Evolutionary conservation across 1,140 invertebrate species (phyloP).

Genomic region (Hycleus cichorii): DNA sequence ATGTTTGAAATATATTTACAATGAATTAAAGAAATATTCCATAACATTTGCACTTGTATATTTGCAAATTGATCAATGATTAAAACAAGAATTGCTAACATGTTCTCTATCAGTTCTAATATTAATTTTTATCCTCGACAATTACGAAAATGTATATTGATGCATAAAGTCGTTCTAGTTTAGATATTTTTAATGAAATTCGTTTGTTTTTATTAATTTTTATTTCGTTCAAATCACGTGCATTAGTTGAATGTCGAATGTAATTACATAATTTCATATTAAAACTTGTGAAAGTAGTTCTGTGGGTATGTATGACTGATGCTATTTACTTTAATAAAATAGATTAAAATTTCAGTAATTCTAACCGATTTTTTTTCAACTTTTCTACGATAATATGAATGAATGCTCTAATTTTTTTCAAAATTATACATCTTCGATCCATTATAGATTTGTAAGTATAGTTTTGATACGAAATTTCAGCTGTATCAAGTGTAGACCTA

Average conservation of each 20-base stretch:
- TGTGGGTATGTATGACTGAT: slow-evolving; percentile 16
- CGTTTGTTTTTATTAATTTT: neutral
- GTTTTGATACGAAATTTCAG: no score
- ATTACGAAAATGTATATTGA: no score
- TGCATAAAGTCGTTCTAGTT: neutral
- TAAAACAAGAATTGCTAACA: no score
- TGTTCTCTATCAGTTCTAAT: no score
- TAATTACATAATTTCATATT: slow-evolving; percentile 15
- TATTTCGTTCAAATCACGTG: slow-evolving; percentile 8
- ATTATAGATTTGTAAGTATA: no score
- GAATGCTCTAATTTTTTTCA: no score
- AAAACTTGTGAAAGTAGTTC: slow-evolving; percentile 12
- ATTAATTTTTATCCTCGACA: no score
- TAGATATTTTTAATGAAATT: slow-evolving; percentile 1
- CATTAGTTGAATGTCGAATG: slow-evolving; percentile 12
- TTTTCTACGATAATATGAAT: no score
- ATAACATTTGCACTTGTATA: slow-evolving; percentile 10
- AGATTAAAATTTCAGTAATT: no score
- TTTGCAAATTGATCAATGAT: neutral
- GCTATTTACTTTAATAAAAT: slow-evolving; percentile 14
- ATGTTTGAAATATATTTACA: slow-evolving; percentile 11
- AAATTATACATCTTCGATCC: no score
- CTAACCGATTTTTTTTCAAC: no score
- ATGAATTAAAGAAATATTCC: slow-evolving; percentile 2
- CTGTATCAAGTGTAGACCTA: no score